These are phyloP conservation scores for Agonum fuliginosum DNA, from an alignment of 2,888 invertebrate species.

Conservation along the genomic window DNA sequence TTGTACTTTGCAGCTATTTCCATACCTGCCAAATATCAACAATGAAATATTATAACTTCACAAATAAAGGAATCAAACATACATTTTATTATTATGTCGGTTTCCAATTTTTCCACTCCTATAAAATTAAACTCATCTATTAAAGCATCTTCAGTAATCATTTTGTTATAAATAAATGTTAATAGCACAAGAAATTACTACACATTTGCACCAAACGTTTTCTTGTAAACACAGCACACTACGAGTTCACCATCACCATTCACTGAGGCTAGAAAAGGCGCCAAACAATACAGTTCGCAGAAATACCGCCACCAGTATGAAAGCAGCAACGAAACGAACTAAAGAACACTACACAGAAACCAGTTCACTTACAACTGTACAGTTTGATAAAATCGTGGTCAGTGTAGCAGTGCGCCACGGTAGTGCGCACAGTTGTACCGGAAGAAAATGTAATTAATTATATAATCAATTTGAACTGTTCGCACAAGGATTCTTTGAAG, in stretches of 20 bases:
- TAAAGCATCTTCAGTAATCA: conserved; percentile 62
- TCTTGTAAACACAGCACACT: conserved; percentile 19
- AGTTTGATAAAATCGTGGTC: too few species aligned
- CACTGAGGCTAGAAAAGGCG: conserved; percentile 54
- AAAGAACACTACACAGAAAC: too few species aligned
- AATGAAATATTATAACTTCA: neutral
- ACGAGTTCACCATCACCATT: neutral
- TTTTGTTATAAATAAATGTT: conserved; percentile 50
- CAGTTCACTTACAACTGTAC: too few species aligned
- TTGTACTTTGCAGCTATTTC: conserved; percentile 80
- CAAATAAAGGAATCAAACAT: neutral
- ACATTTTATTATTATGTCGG: conserved; percentile 50
- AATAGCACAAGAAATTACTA: conserved; percentile 7
- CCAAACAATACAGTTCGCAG: conserved; percentile 24
- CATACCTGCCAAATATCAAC: conserved; percentile 72
- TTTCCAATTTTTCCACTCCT: conserved; percentile 62
- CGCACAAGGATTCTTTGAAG: too few species aligned
- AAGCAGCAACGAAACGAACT: too few species aligned
- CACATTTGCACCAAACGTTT: neutral
- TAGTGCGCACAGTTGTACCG: too few species aligned
- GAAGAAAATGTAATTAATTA: too few species aligned
- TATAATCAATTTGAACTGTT: too few species aligned
- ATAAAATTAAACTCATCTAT: conserved; percentile 65
- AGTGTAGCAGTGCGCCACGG: too few species aligned
- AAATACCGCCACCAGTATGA: too few species aligned